Percentiles rank a stretch among this genome's conserved stretches.
phyloP scores from a whole-genome alignment of 2,888 invertebrate species.

The Drosophila pullipes region DNA sequence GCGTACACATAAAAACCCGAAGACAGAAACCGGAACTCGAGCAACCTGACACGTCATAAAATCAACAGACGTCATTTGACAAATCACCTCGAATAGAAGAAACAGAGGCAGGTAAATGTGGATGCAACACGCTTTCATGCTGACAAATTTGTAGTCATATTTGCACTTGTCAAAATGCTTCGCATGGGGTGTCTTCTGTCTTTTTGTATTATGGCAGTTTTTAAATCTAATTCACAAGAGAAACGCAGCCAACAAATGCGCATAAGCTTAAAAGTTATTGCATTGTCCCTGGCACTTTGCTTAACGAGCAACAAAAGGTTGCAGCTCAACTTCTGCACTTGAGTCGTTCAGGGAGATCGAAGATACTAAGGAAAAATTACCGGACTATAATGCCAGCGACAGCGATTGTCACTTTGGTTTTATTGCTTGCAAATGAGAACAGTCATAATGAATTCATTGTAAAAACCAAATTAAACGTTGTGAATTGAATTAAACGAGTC shows the following conservation, averaged over 20 bases:
- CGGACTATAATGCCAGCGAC: conserved; percentile 7
- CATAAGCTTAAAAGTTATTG: conserved; percentile 61
- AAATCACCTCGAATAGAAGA: conserved; percentile 22
- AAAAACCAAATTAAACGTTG: conserved; percentile 4
- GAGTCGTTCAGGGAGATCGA: conserved; percentile 13
- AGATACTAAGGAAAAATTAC: conserved; percentile 11
- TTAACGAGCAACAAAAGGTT: conserved; percentile 60
- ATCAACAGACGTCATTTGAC: conserved; percentile 73
- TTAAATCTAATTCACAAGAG: conserved; percentile 61
- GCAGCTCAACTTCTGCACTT: neutral
- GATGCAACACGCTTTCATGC: conserved; percentile 7
- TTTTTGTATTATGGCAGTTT: conserved; percentile 21
- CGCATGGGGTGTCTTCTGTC: conserved; percentile 1
- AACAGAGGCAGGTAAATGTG: neutral
- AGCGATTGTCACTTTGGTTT: conserved; percentile 17
- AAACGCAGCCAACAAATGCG: conserved; percentile 61
- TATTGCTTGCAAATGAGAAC: conserved; percentile 15
- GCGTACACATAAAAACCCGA: conserved; percentile 27
- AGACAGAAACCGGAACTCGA: conserved; percentile 9
- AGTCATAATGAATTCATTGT: conserved; percentile 3
- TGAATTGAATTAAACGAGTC: neutral
- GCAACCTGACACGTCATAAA: conserved; percentile 61
- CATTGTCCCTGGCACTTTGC: conserved; percentile 57
- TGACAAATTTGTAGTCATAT: conserved; percentile 59
- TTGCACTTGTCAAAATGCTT: conserved; percentile 52